Evolutionary conservation across 2,888 invertebrate species (phyloP), one percentile per base, ranked within the genome.

Genomic region (Micoletzkya japonica): DNA sequence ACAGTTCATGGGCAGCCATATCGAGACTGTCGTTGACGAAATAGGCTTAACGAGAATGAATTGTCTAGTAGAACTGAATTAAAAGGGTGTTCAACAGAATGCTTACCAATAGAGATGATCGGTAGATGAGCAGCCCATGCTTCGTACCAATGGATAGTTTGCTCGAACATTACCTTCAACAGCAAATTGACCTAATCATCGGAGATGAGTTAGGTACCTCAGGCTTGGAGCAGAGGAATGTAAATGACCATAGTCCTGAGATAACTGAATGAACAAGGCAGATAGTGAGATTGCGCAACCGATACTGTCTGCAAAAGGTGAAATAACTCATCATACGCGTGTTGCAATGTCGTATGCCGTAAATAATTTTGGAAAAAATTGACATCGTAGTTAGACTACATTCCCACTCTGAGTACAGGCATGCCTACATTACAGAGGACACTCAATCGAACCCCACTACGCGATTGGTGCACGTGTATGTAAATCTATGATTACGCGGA

Each of bases 11-110:
- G 26, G 70, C 68, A 26, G 81, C 58, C 82, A 83, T 83, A 68
- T 83, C 81, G 49, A 80, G 71, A 49, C 80, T 73, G 60, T 83
- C 82, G 67, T 82, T 81, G 36, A 78, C 69, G 70, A 83, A 83
- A 54, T 83, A 83, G 57, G 81, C 81, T 78, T 52, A n/a, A n/a
- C n/a, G n/a, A n/a, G 1, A 74, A 70, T 66, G 7, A 20, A 58
- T 24, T 14, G 10, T 37, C 28, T 2, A 54, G n/a, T n/a, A n/a
- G n/a, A n/a, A n/a, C n/a, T n/a, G n/a, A n/a, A n/a, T n/a, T n/a
- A n/a, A n/a, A n/a, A n/a, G n/a, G n/a, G n/a, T n/a, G n/a, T n/a
- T n/a, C n/a, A n/a, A n/a, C n/a, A 28, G 14, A 10, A 7, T 24
- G 58, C 71, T 58, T 57, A 77, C 81, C 76, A 36, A 81, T 74